Evolutionary conservation across 1,140 invertebrate species (phyloP).

Genomic region (Diprion similis): DNA sequence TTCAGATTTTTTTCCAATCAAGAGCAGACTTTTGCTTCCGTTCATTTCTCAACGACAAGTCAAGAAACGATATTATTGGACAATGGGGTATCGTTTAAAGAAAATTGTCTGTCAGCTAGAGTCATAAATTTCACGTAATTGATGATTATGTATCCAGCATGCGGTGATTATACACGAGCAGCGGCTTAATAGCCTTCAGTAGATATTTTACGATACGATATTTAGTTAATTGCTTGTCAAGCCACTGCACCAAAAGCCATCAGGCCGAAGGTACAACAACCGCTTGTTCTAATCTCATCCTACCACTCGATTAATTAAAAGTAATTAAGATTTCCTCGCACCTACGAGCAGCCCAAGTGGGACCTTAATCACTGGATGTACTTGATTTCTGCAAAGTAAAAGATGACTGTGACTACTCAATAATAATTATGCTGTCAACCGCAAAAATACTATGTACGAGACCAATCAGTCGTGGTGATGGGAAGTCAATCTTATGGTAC

Average conservation of each 20-base stretch:
- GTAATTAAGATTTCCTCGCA: constrained; percentile 1
- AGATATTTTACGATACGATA: background rate
- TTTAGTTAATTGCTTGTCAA: constrained; percentile 8
- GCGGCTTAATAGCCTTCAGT: background rate
- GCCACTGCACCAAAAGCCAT: background rate
- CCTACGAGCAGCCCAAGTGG: background rate
- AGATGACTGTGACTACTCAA: no score
- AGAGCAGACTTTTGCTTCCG: no score
- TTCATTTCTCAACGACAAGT: no score
- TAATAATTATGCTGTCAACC: no score
- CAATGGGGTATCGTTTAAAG: background rate
- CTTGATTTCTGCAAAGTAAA: background rate
- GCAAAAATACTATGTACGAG: no score
- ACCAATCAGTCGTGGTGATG: no score
- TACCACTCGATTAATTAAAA: background rate
- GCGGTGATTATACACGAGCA: background rate
- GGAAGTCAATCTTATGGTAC: no score
- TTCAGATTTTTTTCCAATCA: no score
- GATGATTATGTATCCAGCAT: background rate
- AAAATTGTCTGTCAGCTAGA: constrained; percentile 2
- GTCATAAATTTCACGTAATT: background rate
- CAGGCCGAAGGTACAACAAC: background rate
- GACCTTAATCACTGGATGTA: background rate
- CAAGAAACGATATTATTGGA: background rate
- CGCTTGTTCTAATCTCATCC: background rate